These are phyloP conservation scores for Poeciliopsis occidentalis DNA, from an alignment of 2,113 vertebrate species.

Conservation along the genomic window DNA sequence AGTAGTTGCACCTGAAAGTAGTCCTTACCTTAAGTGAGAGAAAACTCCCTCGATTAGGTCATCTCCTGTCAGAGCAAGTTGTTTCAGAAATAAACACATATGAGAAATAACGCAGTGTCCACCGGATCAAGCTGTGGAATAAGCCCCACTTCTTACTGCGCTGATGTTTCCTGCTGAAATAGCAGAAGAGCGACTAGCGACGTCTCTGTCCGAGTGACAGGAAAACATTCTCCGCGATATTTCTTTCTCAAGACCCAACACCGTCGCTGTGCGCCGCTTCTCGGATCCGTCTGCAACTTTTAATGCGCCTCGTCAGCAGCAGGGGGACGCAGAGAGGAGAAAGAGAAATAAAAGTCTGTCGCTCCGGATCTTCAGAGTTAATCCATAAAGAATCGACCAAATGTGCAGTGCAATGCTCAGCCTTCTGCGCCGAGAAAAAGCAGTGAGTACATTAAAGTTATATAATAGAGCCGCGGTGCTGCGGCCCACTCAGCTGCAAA, in stretches of 20 bases:
- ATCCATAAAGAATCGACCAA: slow-evolving; percentile 26
- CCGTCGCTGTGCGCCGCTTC: slow-evolving; percentile 37
- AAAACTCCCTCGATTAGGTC: slow-evolving; percentile 51
- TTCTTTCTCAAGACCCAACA: slow-evolving; percentile 46
- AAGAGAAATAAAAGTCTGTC: slow-evolving; percentile 21
- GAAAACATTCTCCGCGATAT: slow-evolving; percentile 33
- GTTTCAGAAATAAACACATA: not conserved
- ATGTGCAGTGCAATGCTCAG: not conserved
- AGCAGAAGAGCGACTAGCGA: slow-evolving; percentile 6
- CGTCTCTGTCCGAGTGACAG: not conserved
- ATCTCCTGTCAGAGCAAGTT: slow-evolving; percentile 55
- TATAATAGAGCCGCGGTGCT: slow-evolving; percentile 60
- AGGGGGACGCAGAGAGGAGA: not conserved
- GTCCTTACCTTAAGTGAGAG: slow-evolving; percentile 56
- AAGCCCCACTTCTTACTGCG: slow-evolving; percentile 4
- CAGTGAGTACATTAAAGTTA: slow-evolving; percentile 65
- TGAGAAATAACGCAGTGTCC: slow-evolving; percentile 44
- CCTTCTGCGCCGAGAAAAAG: slow-evolving; percentile 38
- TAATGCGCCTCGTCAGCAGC: slow-evolving; percentile 33
- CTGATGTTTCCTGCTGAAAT: slow-evolving; percentile 14
- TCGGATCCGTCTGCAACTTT: slow-evolving; percentile 67
- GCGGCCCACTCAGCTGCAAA: slow-evolving; percentile 60
- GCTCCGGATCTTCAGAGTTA: not conserved
- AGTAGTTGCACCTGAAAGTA: not conserved
- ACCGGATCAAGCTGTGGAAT: slow-evolving; percentile 2